Evolutionary conservation across 2,888 invertebrate genomes (phyloP), one percentile per base, ranked within the genome.

Genomic region (Augochlorella aurata): DNA sequence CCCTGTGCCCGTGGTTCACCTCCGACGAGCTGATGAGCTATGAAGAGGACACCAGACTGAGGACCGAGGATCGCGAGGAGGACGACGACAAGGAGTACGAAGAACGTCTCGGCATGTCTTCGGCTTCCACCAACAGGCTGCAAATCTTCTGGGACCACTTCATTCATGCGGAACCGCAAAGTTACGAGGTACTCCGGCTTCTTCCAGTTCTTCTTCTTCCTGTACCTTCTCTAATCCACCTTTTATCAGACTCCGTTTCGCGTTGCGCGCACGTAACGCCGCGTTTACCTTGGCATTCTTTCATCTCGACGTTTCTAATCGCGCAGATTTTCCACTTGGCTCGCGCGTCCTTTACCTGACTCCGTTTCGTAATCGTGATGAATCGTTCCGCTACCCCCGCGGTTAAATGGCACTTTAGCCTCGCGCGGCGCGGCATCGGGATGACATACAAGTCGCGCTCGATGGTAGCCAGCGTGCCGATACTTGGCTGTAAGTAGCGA

Each of bases 141-240:
- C 95, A 95, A 90, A 87, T 95, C 76, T 94, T 95, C 88, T 96
- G 96, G 96, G 95, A 96, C 84, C 94, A 94, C 83, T 96, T 95
- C 93, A 95, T 95, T 92, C 95, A 95, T 89, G 95, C 95, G 14
- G 95, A 95, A 90, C 94, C 95, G 71, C 95, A 95, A 38, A 95
- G 95, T 90, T 95, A 95, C 92, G 95, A 96, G 95, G 96, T 96
- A 93, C 29, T 29, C 29, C 29, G 29, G 29, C 29, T 29, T 29
- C 29, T 29, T 29, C 29, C 29, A 29, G 29, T 29, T 29, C 29
- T 29, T 29, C n/a, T n/a, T 50, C 50, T 44, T 52, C 47, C 12
- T 5, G 38, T 3, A 38, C 38, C 3, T 38, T 38, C 38, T 38
- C 38, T 7, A 7, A 7, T 7, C 7, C 38, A 38, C 5, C 5